Evolutionary conservation across 2,797 vertebrate species (phyloP).

Genomic region (Paratrypauchen microcephalus): DNA sequence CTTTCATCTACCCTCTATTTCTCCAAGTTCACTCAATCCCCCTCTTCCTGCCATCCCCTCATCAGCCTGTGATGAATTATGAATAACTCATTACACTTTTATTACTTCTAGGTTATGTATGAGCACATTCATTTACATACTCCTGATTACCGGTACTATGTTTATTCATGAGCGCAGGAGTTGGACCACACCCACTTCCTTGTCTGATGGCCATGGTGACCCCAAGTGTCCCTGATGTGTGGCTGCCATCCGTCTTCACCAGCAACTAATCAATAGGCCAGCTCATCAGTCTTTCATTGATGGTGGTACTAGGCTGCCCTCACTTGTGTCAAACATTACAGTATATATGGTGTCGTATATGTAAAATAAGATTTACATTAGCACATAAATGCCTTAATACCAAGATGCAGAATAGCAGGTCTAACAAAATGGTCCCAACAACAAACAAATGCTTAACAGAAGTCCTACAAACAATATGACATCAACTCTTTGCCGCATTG

Average conservation of each 20-base stretch:
- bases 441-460: slow-evolving; percentile 89
- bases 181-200: slow-evolving; percentile 63
- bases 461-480: slow-evolving; percentile 83
- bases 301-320: slow-evolving; percentile 46
- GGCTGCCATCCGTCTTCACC: slow-evolving; percentile 90
- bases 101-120: slow-evolving; percentile 70
- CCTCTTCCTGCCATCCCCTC: slow-evolving; percentile 34
- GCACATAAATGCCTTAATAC: slow-evolving; percentile 12
- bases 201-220: slow-evolving; percentile 83
- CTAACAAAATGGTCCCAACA: slow-evolving; percentile 23
- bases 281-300: slow-evolving; percentile 86
- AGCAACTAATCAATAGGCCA: slow-evolving; percentile 96
- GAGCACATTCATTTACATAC: slow-evolving; percentile 74
- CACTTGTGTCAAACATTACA: slow-evolving; percentile 41
- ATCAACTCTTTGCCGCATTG: slow-evolving; percentile 70
- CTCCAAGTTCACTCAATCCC: slow-evolving; percentile 19
- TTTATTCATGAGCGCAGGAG: slow-evolving; percentile 68
- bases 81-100: slow-evolving; percentile 77
- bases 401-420: slow-evolving; percentile 2
- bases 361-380: slow-evolving; percentile 15
- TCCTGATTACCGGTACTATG: slow-evolving; percentile 68
- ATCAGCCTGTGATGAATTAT: slow-evolving; percentile 70
- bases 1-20: slow-evolving; percentile 35
- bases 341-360: slow-evolving; percentile 6
- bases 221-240: slow-evolving; percentile 89